A percentile compares a stretch with the other conserved stretches of the same genome.
These are phyloP conservation scores for Prenolepis imparis DNA, from an alignment of 2,888 invertebrate genomes.

Conservation along the genomic window DNA sequence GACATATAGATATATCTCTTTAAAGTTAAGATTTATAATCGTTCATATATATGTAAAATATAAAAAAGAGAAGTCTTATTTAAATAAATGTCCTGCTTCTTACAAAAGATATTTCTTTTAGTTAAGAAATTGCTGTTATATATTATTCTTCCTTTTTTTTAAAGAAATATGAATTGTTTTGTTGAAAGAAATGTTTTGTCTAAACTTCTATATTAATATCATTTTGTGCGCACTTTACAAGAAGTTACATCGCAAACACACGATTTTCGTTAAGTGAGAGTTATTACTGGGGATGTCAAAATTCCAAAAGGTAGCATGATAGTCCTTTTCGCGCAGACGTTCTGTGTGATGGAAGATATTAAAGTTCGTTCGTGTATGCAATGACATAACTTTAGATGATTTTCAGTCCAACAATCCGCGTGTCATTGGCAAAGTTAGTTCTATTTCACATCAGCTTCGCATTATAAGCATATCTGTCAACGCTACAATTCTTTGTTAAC, in stretches of 20 bases:
- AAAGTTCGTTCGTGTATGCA: neutral
- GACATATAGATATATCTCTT: neutral
- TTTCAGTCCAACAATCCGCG: neutral
- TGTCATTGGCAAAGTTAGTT: neutral
- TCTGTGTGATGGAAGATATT: neutral
- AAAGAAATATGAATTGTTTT: no score
- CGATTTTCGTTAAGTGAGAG: neutral
- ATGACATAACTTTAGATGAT: neutral
- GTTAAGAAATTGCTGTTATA: neutral
- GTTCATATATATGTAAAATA: neutral
- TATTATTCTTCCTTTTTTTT: neutral
- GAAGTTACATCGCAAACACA: neutral
- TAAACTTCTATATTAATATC: neutral
- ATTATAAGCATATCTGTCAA: neutral
- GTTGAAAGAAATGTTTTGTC: neutral
- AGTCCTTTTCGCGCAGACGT: neutral
- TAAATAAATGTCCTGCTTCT: no score
- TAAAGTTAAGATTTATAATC: neutral
- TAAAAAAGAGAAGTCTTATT: neutral
- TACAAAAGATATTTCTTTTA: neutral
- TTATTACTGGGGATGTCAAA: conserved; percentile 46
- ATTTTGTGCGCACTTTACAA: neutral
- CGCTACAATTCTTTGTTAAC: neutral
- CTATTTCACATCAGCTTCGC: neutral
- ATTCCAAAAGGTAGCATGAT: conserved; percentile 26